phyloP scores from a whole-genome alignment of 2,888 invertebrate species.

The Chrysolina haemoptera region DNA sequence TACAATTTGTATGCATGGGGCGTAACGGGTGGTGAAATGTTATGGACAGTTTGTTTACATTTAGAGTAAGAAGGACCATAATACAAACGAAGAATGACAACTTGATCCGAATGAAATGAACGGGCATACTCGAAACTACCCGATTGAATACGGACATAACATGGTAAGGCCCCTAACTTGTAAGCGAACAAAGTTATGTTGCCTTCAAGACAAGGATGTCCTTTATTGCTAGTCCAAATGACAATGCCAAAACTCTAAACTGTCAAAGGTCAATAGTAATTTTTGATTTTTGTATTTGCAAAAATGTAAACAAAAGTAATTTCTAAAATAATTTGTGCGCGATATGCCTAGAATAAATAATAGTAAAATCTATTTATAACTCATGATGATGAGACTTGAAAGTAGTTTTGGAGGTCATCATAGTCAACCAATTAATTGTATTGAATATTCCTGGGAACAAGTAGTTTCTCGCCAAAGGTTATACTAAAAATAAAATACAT shows the following conservation, averaged over 20 bases:
- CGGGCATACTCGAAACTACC: too few species aligned
- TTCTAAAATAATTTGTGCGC: conserved; percentile 14
- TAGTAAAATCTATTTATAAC: conserved; percentile 24
- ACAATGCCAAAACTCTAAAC: neutral
- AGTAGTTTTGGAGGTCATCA: conserved; percentile 26
- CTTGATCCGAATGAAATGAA: too few species aligned
- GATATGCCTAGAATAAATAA: conserved; percentile 24
- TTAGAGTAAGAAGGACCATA: too few species aligned
- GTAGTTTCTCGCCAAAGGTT: neutral
- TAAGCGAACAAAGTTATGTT: too few species aligned
- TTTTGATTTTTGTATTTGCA: neutral
- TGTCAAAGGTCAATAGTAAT: neutral
- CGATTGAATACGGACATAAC: too few species aligned
- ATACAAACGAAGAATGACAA: too few species aligned
- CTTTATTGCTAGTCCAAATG: too few species aligned
- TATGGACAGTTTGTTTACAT: too few species aligned
- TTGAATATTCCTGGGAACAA: conserved; percentile 7
- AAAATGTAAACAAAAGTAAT: conserved; percentile 4
- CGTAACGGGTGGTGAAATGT: too few species aligned
- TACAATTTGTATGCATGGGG: too few species aligned
- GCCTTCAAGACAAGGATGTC: too few species aligned
- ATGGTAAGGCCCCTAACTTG: too few species aligned
- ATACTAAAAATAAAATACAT: conserved; percentile 6
- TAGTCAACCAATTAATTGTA: conserved; percentile 15
- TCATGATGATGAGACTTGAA: conserved; percentile 24